These are phyloP conservation scores for Lasioglossum pauxillum DNA, from an alignment of 2,888 invertebrate genomes.

Conservation along the genomic window DNA sequence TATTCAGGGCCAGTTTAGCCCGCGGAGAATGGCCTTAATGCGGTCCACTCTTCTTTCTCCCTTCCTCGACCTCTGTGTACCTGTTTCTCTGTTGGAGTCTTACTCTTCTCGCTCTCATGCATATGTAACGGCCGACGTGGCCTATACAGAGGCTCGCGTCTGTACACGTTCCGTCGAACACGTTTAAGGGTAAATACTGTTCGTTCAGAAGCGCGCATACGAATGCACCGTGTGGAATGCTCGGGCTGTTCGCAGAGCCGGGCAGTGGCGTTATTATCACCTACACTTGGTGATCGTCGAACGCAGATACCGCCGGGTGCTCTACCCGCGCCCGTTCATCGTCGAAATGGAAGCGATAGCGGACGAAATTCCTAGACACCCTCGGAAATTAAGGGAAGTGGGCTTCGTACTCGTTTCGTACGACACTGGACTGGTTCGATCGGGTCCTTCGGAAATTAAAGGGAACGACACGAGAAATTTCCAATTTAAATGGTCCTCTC, in stretches of 20 bases:
- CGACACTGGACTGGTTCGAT: not conserved
- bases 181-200: conserved; percentile 27
- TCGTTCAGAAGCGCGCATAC: conserved; percentile 9
- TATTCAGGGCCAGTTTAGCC: conserved; percentile 62
- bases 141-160: conserved; percentile 2
- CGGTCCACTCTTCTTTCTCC: conserved; percentile 29
- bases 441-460: not conserved
- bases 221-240: conserved; percentile 26
- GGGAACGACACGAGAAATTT: not conserved
- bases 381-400: not conserved
- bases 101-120: conserved; percentile 37
- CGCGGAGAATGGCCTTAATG: conserved; percentile 63
- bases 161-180: conserved; percentile 20
- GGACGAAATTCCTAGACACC: not conserved
- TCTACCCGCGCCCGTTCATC: not conserved
- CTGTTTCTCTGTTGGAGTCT: not conserved
- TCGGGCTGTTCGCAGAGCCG: conserved; percentile 10
- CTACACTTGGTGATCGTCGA: conserved; percentile 36
- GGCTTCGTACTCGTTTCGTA: not conserved
- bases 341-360: conserved; percentile 6
- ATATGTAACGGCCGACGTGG: conserved; percentile 55
- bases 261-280: conserved; percentile 48
- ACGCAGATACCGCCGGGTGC: not conserved
- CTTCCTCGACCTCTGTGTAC: not conserved
- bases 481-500: not conserved